Conservation (phyloP, 1,140 invertebrate species). For the Pseudomyrmex gracilis region DNA sequence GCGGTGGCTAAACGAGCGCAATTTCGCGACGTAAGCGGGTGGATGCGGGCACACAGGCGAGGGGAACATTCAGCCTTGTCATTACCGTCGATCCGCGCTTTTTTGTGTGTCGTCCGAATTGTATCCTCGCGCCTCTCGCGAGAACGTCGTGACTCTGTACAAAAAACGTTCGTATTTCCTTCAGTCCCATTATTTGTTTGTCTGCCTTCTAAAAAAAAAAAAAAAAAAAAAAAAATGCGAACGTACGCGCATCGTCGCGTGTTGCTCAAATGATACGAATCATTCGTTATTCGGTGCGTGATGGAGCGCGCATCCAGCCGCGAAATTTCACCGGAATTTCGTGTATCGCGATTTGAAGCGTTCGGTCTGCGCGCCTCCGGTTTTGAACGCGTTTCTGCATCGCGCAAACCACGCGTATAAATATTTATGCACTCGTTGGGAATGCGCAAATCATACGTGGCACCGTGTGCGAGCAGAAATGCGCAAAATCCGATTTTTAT, state of each 20-base stretch:
- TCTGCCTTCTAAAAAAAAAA: too few species aligned
- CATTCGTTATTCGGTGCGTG: background rate
- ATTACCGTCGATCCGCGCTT: conserved; percentile 32
- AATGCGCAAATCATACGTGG: conserved; percentile 30
- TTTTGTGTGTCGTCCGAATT: conserved; percentile 8
- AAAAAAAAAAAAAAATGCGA: background rate
- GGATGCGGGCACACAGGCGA: background rate
- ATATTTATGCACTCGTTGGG: conserved; percentile 40
- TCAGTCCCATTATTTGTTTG: too few species aligned
- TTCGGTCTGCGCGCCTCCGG: background rate
- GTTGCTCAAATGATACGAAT: conserved; percentile 8
- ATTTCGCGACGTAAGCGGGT: conserved; percentile 16
- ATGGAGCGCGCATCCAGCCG: conserved; percentile 12
- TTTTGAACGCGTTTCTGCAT: conserved; percentile 18
- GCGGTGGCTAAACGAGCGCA: conserved; percentile 42
- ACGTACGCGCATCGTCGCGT: too few species aligned
- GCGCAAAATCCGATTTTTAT: conserved; percentile 33
- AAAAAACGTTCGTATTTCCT: too few species aligned
- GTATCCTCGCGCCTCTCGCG: conserved; percentile 25
- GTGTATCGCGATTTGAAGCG: conserved; percentile 15
- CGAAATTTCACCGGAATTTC: conserved; percentile 43
- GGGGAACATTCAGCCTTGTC: conserved; percentile 10
- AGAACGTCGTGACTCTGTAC: background rate
- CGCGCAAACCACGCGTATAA: conserved; percentile 29
- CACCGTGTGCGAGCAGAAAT: conserved; percentile 5